phyloP scores from a whole-genome alignment of 2,888 invertebrate genomes.

The Temnothorax unifasciatus region DNA sequence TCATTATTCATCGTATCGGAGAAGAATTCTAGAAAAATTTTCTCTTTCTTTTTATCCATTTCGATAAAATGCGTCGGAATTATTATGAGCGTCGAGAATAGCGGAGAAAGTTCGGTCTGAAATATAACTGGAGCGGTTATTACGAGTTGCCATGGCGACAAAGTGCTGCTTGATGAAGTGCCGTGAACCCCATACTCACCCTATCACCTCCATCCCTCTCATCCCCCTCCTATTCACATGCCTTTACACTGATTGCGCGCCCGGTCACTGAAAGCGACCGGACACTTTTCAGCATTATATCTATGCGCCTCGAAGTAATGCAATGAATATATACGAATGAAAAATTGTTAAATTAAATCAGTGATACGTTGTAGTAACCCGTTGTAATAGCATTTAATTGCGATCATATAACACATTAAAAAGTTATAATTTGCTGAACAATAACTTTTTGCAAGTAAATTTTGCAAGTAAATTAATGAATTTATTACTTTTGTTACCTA shows the following conservation, averaged over 20 bases:
- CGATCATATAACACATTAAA: neutral
- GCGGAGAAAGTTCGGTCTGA: slow-evolving; percentile 64
- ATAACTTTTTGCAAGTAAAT: neutral
- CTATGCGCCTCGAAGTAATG: neutral
- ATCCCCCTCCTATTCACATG: slow-evolving; percentile 43
- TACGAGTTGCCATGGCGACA: slow-evolving; percentile 85
- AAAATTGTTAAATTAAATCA: neutral
- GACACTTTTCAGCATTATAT: slow-evolving; percentile 40
- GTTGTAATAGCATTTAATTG: neutral
- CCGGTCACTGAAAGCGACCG: slow-evolving; percentile 44
- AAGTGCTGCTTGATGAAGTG: slow-evolving; percentile 86
- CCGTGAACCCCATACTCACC: slow-evolving; percentile 76
- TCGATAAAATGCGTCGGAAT: slow-evolving; percentile 20
- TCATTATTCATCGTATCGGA: neutral
- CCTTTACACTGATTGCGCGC: slow-evolving; percentile 60
- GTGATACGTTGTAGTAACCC: neutral
- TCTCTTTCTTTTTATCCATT: neutral
- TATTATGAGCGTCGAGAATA: slow-evolving; percentile 34
- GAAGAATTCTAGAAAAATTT: neutral
- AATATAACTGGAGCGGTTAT: slow-evolving; percentile 83
- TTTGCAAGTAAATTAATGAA: neutral
- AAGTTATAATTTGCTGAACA: neutral
- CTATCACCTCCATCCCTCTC: slow-evolving; percentile 66
- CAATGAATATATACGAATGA: slow-evolving; percentile 13
- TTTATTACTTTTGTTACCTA: neutral